Percentiles rank a stretch among this genome's conserved stretches.
phyloP scores from a whole-genome alignment of 1,140 invertebrate genomes.

The Palaemon carinicauda region DNA sequence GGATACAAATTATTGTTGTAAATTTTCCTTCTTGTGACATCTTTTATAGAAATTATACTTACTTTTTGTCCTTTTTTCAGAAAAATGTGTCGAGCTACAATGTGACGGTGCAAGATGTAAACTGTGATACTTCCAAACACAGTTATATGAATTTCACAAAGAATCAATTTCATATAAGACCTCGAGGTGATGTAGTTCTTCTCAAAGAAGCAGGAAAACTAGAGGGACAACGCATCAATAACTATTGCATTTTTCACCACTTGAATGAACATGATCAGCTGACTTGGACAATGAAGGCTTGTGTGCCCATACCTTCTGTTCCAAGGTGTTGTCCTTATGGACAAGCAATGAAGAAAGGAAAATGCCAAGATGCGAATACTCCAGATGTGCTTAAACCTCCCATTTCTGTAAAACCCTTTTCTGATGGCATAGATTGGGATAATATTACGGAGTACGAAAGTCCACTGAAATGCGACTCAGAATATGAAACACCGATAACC shows the following conservation, averaged over 20 bases:
- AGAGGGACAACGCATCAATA: neutral
- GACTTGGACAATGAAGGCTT: neutral
- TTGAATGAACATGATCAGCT: neutral
- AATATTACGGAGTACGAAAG: neutral
- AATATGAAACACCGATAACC: no score
- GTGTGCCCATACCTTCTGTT: neutral
- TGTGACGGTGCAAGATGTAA: no score
- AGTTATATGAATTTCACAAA: neutral
- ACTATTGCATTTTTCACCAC: neutral
- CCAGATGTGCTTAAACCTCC: neutral
- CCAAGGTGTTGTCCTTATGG: neutral
- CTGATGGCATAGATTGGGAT: neutral
- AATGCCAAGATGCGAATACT: neutral
- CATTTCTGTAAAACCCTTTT: neutral
- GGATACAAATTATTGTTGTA: no score
- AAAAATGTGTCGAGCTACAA: no score
- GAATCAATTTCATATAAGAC: neutral
- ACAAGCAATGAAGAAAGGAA: neutral
- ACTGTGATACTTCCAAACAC: no score
- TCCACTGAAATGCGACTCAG: neutral
- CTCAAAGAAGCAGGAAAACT: neutral
- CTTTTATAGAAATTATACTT: no score
- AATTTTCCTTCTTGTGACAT: neutral
- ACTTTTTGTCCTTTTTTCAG: no score
- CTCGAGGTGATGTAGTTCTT: neutral